A percentile compares a stretch with the other conserved stretches of the same genome.
Conservation (phyloP, 2,888 invertebrate genomes). For the Automeris io region DNA sequence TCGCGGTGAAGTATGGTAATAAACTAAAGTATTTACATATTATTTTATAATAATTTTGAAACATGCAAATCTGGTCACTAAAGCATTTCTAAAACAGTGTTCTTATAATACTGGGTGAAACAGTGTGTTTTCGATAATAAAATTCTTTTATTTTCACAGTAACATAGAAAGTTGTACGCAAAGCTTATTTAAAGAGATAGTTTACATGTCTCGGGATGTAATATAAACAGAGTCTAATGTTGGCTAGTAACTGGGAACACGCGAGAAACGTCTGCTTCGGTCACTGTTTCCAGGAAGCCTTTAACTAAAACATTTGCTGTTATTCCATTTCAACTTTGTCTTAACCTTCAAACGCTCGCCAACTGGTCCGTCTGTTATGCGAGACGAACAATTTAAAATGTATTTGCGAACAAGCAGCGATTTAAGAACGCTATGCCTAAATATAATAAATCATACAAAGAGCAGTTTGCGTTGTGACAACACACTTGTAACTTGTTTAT, state of each 20-base stretch:
- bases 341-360: conserved; percentile 63
- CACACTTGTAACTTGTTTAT: neutral
- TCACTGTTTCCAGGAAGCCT: conserved; percentile 48
- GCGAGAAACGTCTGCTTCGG: conserved; percentile 39
- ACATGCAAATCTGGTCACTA: too few relatives aligned
- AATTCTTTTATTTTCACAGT: too few relatives aligned
- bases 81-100: too few relatives aligned
- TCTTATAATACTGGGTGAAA: too few relatives aligned
- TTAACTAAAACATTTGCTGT: conserved; percentile 29
- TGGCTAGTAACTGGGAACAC: conserved; percentile 38
- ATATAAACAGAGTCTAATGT: conserved; percentile 41
- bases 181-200: too few relatives aligned
- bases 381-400: conserved; percentile 47
- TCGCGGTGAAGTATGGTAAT: conserved; percentile 32
- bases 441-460: conserved; percentile 53
- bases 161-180: too few relatives aligned
- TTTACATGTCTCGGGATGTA: conserved; percentile 16
- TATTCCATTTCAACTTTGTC: conserved; percentile 38
- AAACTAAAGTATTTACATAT: conserved; percentile 31
- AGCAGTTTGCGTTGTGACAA: conserved; percentile 34
- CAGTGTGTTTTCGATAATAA: too few relatives aligned
- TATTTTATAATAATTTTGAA: too few relatives aligned
- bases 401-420: conserved; percentile 32
- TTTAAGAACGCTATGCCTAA: conserved; percentile 35
- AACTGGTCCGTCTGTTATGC: conserved; percentile 41